Evolutionary conservation across 2,888 invertebrate genomes (phyloP), one percentile per base, ranked within the genome.

Genomic region (Glaucopsyche alexis): DNA sequence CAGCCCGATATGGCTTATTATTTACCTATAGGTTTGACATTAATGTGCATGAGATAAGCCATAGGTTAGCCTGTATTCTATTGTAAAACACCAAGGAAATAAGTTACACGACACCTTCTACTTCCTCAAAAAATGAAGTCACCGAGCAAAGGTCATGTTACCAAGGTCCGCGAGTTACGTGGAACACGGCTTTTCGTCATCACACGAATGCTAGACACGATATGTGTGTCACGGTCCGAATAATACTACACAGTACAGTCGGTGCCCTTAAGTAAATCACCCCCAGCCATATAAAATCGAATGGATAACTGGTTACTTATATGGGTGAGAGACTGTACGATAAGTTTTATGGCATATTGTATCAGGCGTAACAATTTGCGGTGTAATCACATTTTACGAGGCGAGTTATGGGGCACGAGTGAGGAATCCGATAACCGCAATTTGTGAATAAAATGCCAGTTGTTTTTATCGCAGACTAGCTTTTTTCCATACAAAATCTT

Each of bases 151-250:
- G 76, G 75, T 75, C 71, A 74, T 70, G 74, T 75, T 69, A 73
- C 52, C 73, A 76, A 77, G 76, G 77, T 71, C 38, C 38, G 64
- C 70, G 75, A 73, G 60, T 71, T 66, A 72, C 70, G 60, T 29
- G 49, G 40, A 74, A 76, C 74, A 77, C 69, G 74, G 72, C 55
- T 75, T 76, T 76, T 76, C 75, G 76, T 77, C 77, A 77, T 72
- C 73, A 71, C 66, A 52, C 40, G 74, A 71, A 74, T 71, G 74
- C 80, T 82, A 81, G 81, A 77, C 76, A 67, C 75, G 76, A 81
- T 80, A 79, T 80, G 74, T 80, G 74, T 83, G 83, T 83, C 83
- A 82, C 72, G 81, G 81, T 19, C 75, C 76, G 71, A 74, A 77
- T 76, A 77, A 77, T 76, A 76, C 71, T 75, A 42, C 42, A 8